Evolutionary conservation across 2,113 vertebrate species (phyloP).

Genomic region (Scophthalmus maximus): DNA sequence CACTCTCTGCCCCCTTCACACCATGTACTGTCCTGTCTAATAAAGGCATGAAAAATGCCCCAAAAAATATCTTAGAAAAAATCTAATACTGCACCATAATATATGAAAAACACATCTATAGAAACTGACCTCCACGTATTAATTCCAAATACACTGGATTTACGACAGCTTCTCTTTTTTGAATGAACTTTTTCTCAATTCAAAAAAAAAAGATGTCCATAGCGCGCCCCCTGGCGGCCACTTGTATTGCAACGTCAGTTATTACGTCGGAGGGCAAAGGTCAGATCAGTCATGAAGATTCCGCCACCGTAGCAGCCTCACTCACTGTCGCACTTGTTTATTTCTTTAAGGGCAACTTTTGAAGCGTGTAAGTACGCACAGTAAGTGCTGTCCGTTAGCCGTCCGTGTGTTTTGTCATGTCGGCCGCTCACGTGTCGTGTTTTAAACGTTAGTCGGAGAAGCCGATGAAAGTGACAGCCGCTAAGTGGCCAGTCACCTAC

Average conservation of each 20-base stretch:
- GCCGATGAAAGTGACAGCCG: not conserved
- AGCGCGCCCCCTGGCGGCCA: constrained; percentile 31
- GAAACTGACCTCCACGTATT: too few relatives aligned
- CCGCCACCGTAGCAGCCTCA: constrained; percentile 54
- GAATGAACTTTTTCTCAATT: too few relatives aligned
- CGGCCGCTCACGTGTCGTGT: not conserved
- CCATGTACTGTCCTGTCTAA: too few relatives aligned
- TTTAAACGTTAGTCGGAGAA: not conserved
- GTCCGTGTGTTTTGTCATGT: fast-evolving
- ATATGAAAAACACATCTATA: too few relatives aligned
- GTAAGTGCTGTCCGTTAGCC: fast-evolving
- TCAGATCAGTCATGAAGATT: constrained; percentile 70
- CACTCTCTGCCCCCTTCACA: too few relatives aligned
- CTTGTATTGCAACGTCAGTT: not conserved
- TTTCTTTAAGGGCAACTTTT: constrained; percentile 53
- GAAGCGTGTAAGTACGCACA: constrained; percentile 57
- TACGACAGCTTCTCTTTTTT: too few relatives aligned
- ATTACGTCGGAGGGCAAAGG: constrained; percentile 68
- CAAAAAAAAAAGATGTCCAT: too few relatives aligned
- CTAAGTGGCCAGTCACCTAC: constrained; percentile 40
- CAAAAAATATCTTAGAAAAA: too few relatives aligned
- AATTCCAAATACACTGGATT: not conserved
- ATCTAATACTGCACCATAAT: too few relatives aligned
- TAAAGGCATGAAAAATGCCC: too few relatives aligned
- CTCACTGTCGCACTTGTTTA: constrained; percentile 72